A percentile compares a stretch with the other conserved stretches of the same genome.
These are phyloP conservation scores for Tyto alba DNA, from an alignment of 2,113 vertebrate genomes.

Conservation along the genomic window DNA sequence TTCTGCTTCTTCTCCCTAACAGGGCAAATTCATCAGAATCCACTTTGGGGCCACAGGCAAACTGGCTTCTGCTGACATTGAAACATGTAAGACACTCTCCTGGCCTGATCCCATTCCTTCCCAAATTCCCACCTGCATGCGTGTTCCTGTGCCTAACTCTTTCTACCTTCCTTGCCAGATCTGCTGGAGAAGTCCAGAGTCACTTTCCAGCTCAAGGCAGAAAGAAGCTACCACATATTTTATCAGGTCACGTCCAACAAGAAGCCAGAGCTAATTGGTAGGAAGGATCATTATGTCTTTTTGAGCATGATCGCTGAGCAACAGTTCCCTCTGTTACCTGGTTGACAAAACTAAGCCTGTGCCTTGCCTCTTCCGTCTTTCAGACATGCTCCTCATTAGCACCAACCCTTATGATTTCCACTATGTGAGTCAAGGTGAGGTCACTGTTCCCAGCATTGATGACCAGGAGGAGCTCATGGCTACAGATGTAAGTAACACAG, in stretches of 20 bases:
- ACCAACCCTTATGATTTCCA: constrained; percentile 78
- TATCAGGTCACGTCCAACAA: too few species aligned
- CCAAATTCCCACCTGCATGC: not conserved
- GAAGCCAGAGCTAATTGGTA: too few species aligned
- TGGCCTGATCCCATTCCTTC: not conserved
- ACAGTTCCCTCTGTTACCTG: not conserved
- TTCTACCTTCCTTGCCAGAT: not conserved
- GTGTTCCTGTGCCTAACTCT: not conserved
- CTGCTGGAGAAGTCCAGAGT: too few species aligned
- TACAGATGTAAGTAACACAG: too few species aligned
- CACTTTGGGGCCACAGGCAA: not conserved
- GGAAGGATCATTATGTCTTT: not conserved
- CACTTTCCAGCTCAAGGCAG: too few species aligned
- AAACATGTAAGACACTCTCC: not conserved
- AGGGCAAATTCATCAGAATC: not conserved
- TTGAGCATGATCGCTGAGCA: not conserved
- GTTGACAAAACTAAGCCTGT: not conserved
- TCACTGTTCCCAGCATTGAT: too few species aligned
- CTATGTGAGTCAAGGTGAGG: too few species aligned
- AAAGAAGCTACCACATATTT: too few species aligned
- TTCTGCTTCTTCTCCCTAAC: not conserved
- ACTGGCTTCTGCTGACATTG: not conserved
- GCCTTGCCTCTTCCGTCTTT: not conserved
- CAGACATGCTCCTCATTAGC: constrained; percentile 81
- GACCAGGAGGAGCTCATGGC: too few species aligned